Base-by-base conservation (phyloP, 2,888 invertebrate species). In the Eurytoma californica region DNA sequence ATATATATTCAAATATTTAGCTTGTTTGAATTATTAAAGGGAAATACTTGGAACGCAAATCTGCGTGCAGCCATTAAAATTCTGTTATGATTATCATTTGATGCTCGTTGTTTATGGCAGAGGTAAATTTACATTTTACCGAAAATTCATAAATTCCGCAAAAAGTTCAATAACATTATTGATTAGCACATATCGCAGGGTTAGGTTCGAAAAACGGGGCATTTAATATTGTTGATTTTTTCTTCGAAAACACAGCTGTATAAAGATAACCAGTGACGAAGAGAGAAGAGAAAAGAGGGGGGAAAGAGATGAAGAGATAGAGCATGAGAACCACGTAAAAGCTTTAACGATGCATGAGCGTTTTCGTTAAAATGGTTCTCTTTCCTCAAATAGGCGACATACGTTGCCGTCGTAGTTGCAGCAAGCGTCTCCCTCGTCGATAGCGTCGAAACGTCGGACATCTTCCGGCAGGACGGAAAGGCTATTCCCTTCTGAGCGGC, bases 371-470 rank as follows among this genome's bases (percentile, higher is more conserved):
- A 83, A 67, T 13, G 61, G 13, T 76, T 69, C 53, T 18, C 49
- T 53, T 20, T 53, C 28, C 18, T 0, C 58, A 28, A 13, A 5
- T 82, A 83, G 83, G 75, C 75, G 66, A 76, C 57, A 72, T 77
- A 57, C 57, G 60, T 74, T 28, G 80, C 12, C 18, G 49, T 55
- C 39, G 30, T 39, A 39, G 39, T 39, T 39, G 39, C 39, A 39
- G 20, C 61, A n/a, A 28, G n/a, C 39, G 39, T 39, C 39, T 39
- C n/a, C 28, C 49, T 49, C 39, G 57, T 20, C 72, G 82, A 82
- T 82, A 82, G 80, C 67, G 77, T 85, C 79, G 81, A 83, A 81
- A 78, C 63, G 82, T 77, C 80, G 81, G 70, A 78, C 79, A 67
- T 82, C 75, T 74, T 77, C 74, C 57, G 65, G 51, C 61, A 66